Percentiles rank a stretch among this genome's conserved stretches.
phyloP scores from a whole-genome alignment of 2,888 invertebrate genomes.

The Chorisops tibialis region DNA sequence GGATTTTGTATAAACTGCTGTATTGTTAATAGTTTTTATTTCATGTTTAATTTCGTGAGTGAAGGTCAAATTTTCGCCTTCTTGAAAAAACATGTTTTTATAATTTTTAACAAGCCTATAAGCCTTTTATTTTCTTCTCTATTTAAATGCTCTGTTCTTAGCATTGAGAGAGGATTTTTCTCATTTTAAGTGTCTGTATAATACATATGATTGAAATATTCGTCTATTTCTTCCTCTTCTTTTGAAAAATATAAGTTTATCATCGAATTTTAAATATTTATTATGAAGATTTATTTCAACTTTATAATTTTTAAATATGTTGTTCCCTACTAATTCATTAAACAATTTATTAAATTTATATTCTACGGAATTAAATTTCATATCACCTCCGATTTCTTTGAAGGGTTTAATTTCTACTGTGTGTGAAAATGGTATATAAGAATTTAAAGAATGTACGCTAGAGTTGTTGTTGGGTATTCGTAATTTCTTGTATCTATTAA shows the following conservation, averaged over 20 bases:
- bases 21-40: neutral
- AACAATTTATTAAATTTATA: too few relatives aligned
- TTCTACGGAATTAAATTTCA: too few relatives aligned
- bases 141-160: neutral
- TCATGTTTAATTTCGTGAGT: neutral
- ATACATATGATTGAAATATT: conserved; percentile 1
- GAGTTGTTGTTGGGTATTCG: neutral
- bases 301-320: conserved; percentile 1
- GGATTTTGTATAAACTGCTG: neutral
- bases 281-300: neutral
- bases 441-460: neutral
- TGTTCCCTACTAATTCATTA: neutral
- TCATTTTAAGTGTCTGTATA: neutral
- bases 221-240: neutral
- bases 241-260: neutral
- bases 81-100: too few relatives aligned
- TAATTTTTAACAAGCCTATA: too few relatives aligned
- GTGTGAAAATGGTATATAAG: neutral
- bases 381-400: too few relatives aligned
- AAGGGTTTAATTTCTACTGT: too few relatives aligned
- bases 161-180: neutral
- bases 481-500: too few relatives aligned
- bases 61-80: too few relatives aligned
- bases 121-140: too few relatives aligned
- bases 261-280: neutral